Conservation (phyloP, 2,113 vertebrate species). For the Bettongia penicillata region DNA sequence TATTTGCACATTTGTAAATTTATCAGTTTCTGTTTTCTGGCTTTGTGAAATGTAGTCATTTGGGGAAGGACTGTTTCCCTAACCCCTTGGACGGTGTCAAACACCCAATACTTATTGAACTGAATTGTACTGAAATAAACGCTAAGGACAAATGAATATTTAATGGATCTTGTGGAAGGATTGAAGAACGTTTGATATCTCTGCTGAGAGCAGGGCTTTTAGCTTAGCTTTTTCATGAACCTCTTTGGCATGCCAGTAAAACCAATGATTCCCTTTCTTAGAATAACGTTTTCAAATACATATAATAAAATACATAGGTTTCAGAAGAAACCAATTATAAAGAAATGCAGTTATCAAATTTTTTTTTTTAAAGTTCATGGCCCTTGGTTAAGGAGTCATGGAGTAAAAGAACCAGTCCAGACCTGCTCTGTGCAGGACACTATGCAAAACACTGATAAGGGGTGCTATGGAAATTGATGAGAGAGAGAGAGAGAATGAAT, state of each 20-base stretch:
- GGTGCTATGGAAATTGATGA: neutral
- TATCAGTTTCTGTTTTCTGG: neutral
- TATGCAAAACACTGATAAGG: neutral
- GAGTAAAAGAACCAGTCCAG: neutral
- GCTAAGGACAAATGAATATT: neutral
- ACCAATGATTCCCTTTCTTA: neutral
- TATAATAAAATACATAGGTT: neutral
- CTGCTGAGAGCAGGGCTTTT: neutral
- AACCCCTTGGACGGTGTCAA: neutral
- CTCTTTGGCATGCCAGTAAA: too few relatives aligned
- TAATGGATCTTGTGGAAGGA: neutral
- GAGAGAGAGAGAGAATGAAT: too few relatives aligned
- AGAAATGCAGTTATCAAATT: neutral
- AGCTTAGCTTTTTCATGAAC: neutral
- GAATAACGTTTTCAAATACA: neutral
- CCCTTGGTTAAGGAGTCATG: too few relatives aligned
- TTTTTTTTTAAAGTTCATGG: neutral
- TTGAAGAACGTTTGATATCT: neutral
- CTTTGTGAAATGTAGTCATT: neutral
- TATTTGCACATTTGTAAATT: neutral
- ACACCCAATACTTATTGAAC: constrained; percentile 27
- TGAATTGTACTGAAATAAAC: neutral
- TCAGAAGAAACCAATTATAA: neutral
- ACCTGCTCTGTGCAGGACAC: neutral
- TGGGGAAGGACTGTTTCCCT: neutral